Base-by-base conservation (phyloP, 53 echinoderm and acorn worm genomes). In the Holothuria scabra region DNA sequence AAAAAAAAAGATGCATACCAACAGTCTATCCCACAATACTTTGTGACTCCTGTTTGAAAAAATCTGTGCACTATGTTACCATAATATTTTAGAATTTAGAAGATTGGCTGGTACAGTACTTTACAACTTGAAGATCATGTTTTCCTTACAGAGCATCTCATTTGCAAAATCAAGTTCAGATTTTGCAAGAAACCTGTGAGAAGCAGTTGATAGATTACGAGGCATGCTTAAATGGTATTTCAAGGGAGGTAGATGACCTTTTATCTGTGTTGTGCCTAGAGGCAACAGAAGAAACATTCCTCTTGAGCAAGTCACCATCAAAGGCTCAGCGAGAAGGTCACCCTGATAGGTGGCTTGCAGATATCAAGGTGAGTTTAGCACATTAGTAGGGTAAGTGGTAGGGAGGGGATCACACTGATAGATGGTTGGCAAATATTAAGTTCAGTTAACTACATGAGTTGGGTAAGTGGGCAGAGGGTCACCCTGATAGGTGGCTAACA, bases 361-460 rank as follows among this genome's bases (percentile, higher is more conserved):
- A 90, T 67, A 82, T 90, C 46, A 90, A 88, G 88, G 93, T 93
- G 59, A 52, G 80, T 34, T 4, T 1, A 52, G 16, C 3, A 52
- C 16, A 52, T 52, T 18, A 52, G 4, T 52, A 8, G 3, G 2
- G 18, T 16, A 14, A 52, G 18, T 16, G 18, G 14, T 7, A 92
- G 48, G 20, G 86, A 20, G 78, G 83, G 59, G 74, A 59, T 48
- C 83, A 90, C 13, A 85, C 93, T 8, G 88, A 90, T 34, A 85
- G 90, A 24, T 93, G 90, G 90, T 83, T 93, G 1, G 84, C 93
- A 49, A 86, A 90, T 67, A 82, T 90, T 33, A 90, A 88, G 88
- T 90, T 93, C 49, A 52, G 80, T 34, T 4, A 16, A 52, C 52
- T 16, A 52, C 16, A 52, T 52, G 16, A 52, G 4, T 52, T 3